Evolutionary conservation across 2,797 vertebrate species (phyloP).

Genomic region (Esox masquinongy): DNA sequence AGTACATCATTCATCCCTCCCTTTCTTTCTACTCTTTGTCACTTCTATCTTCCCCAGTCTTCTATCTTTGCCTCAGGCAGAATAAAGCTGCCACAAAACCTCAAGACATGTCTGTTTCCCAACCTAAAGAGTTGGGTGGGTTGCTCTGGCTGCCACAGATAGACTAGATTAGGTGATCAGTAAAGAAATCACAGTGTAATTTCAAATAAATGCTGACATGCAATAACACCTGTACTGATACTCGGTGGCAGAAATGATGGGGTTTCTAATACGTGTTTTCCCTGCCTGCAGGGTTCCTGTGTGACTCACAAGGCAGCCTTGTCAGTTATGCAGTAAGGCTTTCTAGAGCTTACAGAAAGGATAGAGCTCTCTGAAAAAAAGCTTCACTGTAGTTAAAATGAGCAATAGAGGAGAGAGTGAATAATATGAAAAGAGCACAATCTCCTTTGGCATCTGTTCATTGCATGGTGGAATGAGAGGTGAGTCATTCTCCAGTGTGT

Average conservation of each 20-base stretch:
- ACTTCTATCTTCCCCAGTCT: background rate
- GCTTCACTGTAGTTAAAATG: slow-evolving; percentile 30
- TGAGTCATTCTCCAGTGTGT: background rate
- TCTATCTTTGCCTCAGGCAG: background rate
- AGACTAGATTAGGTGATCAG: background rate
- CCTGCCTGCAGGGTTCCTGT: background rate
- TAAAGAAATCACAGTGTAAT: background rate
- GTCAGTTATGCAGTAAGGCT: slow-evolving; percentile 1
- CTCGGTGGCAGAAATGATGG: background rate
- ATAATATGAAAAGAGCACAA: slow-evolving; percentile 12
- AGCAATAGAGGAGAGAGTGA: slow-evolving; percentile 22
- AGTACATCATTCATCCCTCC: background rate
- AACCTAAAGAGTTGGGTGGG: background rate
- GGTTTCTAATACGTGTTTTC: background rate
- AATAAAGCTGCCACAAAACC: background rate
- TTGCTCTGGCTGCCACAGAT: slow-evolving; percentile 2
- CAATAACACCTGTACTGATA: background rate
- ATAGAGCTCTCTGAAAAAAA: slow-evolving; percentile 34
- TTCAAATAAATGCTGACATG: background rate
- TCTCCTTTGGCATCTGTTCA: slow-evolving; percentile 14
- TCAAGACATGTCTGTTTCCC: background rate
- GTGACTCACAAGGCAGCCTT: background rate
- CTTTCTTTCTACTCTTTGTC: background rate
- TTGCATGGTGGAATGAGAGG: background rate
- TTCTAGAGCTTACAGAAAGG: slow-evolving; percentile 23